Evolutionary conservation across 2,797 vertebrate genomes (phyloP), one percentile per base, ranked within the genome.

Genomic region (Hippocampus kuda): DNA sequence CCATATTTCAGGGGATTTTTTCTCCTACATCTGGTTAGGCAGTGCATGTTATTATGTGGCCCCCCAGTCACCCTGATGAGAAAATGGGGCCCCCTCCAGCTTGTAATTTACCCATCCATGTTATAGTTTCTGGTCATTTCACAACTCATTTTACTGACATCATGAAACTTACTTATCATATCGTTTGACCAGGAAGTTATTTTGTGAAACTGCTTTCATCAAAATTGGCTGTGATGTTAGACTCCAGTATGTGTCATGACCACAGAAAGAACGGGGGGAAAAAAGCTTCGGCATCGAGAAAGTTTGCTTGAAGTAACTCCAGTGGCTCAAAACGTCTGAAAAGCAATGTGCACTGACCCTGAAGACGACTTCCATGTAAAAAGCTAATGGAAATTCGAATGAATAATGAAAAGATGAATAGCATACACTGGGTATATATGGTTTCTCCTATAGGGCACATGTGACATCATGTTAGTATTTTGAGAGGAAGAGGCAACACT

Each of bases 331-430:
- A 80, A 77, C 70, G 73, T 70, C 68, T 81, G 68, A 73, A 78
- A 64, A 71, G 73, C 48, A 70, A 75, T 77, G 78, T 77, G 81
- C 74, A 78, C 66, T 82, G 76, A 82, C 79, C 75, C 68, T 73
- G 30, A 67, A 49, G 3, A 59, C 9, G 71, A 73, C 72, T 72
- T 67, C 65, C 77, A 59, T n/a, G 57, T 74, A 71, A 84, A 81
- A 78, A 73, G 74, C 81, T 80, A 81, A 77, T 75, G 75, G 77
- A 83, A 75, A 79, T 80, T 70, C 73, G 77, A 62, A 83, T 83
- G 66, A 84, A 84, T 85, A 84, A 85, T 85, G 63, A 76, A 85
- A 75, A 72, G 60, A 78, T 68, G 66, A 56, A 79, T 79, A 77
- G 66, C 75, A 79, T 79, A 70, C 61, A 27, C 34, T 38, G 54